These are phyloP conservation scores for Stichopus chloronotus DNA, from an alignment of 35 echinoderm and acorn worm genomes.

Conservation along the genomic window DNA sequence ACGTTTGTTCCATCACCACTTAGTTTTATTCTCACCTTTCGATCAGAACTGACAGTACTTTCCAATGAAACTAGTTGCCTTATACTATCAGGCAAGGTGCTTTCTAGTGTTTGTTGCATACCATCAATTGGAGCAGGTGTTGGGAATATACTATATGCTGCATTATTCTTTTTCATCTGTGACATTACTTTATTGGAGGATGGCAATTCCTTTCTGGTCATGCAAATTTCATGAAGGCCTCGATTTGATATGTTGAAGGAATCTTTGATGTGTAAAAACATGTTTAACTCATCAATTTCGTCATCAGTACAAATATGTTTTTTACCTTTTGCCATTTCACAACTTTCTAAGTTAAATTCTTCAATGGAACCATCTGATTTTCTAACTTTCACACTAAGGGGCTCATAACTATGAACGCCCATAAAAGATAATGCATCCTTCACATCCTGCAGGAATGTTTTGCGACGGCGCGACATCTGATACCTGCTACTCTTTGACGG, in stretches of 20 bases:
- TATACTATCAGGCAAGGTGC: not conserved
- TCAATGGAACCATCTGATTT: not conserved
- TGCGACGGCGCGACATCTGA: not conserved
- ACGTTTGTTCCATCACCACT: not conserved
- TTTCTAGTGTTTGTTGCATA: not conserved
- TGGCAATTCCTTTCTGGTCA: constrained; percentile 4
- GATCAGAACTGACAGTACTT: not conserved
- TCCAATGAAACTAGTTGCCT: not conserved
- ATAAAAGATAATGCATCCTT: not conserved
- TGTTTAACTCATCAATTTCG: not conserved
- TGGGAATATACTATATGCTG: constrained; percentile 1
- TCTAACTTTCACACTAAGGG: constrained; percentile 1
- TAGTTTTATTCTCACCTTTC: too few species aligned
- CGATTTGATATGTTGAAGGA: not conserved
- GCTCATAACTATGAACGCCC: not conserved
- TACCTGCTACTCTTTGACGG: not conserved
- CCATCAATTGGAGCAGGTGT: not conserved
- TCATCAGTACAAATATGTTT: not conserved
- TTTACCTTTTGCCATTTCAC: not conserved
- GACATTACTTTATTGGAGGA: constrained; percentile 7
- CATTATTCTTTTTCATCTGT: not conserved
- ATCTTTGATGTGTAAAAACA: not conserved
- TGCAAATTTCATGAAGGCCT: constrained; percentile 4
- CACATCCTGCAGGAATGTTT: not conserved
- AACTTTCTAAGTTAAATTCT: not conserved